Percentiles rank a stretch among this genome's conserved stretches.
These are phyloP conservation scores for Drosophila takahashii DNA, from an alignment of 1,140 invertebrate species.

Conservation along the genomic window DNA sequence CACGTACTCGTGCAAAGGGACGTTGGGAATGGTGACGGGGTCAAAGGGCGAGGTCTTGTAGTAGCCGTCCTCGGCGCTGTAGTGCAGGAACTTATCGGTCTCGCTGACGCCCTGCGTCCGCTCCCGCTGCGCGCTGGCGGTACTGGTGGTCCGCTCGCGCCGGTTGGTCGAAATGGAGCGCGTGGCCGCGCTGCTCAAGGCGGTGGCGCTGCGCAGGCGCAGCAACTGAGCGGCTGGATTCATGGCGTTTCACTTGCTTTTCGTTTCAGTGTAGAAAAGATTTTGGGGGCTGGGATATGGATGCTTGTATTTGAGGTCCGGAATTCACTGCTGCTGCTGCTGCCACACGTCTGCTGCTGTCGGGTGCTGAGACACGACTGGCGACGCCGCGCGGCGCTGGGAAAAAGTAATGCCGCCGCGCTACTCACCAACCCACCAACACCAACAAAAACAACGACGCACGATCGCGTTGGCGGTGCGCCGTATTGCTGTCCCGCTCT, in stretches of 20 bases:
- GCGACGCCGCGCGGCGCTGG: constrained; percentile 34
- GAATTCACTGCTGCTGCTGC: constrained; percentile 18
- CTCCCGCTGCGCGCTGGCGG: constrained; percentile 57
- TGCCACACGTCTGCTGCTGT: constrained; percentile 64
- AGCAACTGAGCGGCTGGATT: constrained; percentile 61
- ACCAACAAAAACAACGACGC: constrained; percentile 4
- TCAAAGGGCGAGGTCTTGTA: constrained; percentile 85
- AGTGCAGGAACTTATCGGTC: constrained; percentile 72
- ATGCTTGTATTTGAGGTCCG: constrained; percentile 4
- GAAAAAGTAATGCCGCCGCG: constrained; percentile 49
- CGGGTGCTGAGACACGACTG: constrained; percentile 75
- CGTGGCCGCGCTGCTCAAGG: constrained; percentile 21
- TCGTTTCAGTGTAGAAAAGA: background rate
- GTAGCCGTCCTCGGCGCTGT: constrained; percentile 72
- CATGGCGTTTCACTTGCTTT: constrained; percentile 26
- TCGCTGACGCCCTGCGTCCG: constrained; percentile 59
- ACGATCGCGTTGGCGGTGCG: constrained; percentile 30
- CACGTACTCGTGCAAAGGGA: constrained; percentile 87
- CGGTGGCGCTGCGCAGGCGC: constrained; percentile 59
- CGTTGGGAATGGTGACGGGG: constrained; percentile 85
- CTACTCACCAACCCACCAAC: constrained; percentile 7
- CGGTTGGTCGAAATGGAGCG: constrained; percentile 62
- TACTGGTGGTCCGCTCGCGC: constrained; percentile 63
- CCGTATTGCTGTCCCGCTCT: background rate
- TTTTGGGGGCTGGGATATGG: background rate